Base-by-base conservation (phyloP, 2,888 invertebrate genomes). In the Biston stratarius region DNA sequence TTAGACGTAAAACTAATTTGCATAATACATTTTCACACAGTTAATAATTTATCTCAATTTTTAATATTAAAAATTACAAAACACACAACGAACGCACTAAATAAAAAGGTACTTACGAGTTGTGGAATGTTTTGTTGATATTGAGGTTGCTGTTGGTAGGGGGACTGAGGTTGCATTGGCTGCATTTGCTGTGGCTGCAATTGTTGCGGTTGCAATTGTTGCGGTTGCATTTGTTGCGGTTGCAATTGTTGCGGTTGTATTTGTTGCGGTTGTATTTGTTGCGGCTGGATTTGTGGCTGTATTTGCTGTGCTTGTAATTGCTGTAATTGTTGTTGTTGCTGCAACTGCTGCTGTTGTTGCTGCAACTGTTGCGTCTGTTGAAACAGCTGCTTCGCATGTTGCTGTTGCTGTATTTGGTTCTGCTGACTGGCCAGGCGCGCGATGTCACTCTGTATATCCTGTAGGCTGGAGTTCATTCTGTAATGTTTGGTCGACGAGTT, bases 371-470 rank as follows among this genome's bases (percentile, higher is more conserved):
- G 94, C 67, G 94, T 90, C 68, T 81, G 88, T 72, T 78, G 88
- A 74, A 86, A 83, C 38, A 83, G 92, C 71, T 92, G 91, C 64
- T 94, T 91, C 14, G 67, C 67, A 60, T 94, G 94, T 24, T 94
- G 95, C 77, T 89, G 89, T 64, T 92, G 91, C 67, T 92, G 92
- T 58, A 92, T 74, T 74, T 93, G 93, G 56, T 80, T 88, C 77
- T 92, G 92, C 73, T 98, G 97, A 73, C 96, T 96, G 69, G 98
- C 96, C 76, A 99, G 95, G 79, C 97, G 96, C 91, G 98, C 97
- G 85, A 99, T 98, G 91, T 99, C 99, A 74, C 97, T 97, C 94
- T 99, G 98, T 83, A 99, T 97, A 93, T 99, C 98, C 87, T 97
- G 97, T 83, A 99, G 96, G 95, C 97, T 98, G 94, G 96, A 96